Evolutionary conservation across 2,113 vertebrate species (phyloP), one percentile per base, ranked within the genome.

Genomic region (Capricornis sumatraensis): DNA sequence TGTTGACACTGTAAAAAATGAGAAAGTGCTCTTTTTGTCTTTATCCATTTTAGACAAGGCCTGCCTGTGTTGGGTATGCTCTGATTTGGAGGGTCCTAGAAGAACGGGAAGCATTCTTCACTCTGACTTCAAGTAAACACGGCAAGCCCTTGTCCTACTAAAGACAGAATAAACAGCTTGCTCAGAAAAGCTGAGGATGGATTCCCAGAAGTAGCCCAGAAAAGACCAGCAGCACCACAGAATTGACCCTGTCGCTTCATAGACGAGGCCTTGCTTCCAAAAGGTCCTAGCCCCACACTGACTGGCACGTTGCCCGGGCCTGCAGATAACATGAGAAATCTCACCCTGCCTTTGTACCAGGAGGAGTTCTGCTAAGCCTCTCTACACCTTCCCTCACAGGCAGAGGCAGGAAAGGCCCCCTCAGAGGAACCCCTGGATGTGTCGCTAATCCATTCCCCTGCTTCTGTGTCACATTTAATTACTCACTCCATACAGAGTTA

Each of bases 401-500:
- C 89, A 94, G 91, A 91, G 76, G 95, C 96, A 97, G 92, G 95
- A 97, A 95, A 86, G 47, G 45, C 64, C 95, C 92, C 96, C 96
- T 91, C 95, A 71, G 93, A 96, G 98, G 93, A 94, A 89, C 97
- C 97, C 96, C 96, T 90, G 95, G 91, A 94, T 96, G 89, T 93
- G 97, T 95, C 0, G 36, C 96, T 98, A 98, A 99, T 98, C 98
- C 98, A 96, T 97, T 96, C 9, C 6, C 96, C 97, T 97, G 97
- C 97, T 97, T 98, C 98, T 86, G 45, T 98, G 99, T 98, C 98
- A 98, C 98, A 98, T 98, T 93, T 98, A 98, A 99, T 99, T 98
- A 98, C 98, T 98, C 3, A 5, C 98, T 98, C 87, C 30, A 97
- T 98, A 96, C 89, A 98, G 97, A 99, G 98, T 97, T 98, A 97